Conservation (phyloP, 1,140 invertebrate species). For the Scaptodrosophila lebanonensis region DNA sequence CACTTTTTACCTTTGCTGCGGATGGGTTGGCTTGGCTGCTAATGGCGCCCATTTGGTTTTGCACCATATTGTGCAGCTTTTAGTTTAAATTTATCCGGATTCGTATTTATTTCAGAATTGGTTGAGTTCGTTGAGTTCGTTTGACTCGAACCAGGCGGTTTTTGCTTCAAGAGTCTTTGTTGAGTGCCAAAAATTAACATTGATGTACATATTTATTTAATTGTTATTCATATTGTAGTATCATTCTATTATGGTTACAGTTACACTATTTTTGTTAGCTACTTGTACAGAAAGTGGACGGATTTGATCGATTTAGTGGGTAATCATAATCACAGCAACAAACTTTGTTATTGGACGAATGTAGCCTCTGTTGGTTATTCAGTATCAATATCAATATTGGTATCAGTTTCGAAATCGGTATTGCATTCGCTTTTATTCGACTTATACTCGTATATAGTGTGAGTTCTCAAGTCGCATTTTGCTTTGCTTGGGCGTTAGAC, state of each 20-base stretch:
- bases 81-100: slow-evolving; percentile 46
- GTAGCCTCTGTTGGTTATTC: slow-evolving; percentile 11
- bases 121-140: slow-evolving; percentile 51
- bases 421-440: slow-evolving; percentile 10
- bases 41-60: slow-evolving; percentile 8
- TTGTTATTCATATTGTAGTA: background rate
- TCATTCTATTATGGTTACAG: slow-evolving; percentile 4
- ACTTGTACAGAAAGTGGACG: slow-evolving; percentile 24
- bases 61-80: slow-evolving; percentile 15
- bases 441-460: slow-evolving; percentile 9
- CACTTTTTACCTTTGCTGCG: no score
- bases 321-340: no score
- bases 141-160: slow-evolving; percentile 44
- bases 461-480: background rate
- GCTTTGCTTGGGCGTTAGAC: slow-evolving; percentile 15
- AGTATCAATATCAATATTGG: no score
- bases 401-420: slow-evolving; percentile 1
- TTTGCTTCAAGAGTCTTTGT: slow-evolving; percentile 59
- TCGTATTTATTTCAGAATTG: slow-evolving; percentile 45
- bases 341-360: background rate
- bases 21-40: background rate
- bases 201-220: slow-evolving; percentile 5
- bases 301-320: slow-evolving; percentile 2
- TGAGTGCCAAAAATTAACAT: slow-evolving; percentile 14
- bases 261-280: slow-evolving; percentile 12